Percentiles rank a stretch among this genome's conserved stretches.
Conservation (phyloP, 2,888 invertebrate species). For the Cephus nigrinus region DNA sequence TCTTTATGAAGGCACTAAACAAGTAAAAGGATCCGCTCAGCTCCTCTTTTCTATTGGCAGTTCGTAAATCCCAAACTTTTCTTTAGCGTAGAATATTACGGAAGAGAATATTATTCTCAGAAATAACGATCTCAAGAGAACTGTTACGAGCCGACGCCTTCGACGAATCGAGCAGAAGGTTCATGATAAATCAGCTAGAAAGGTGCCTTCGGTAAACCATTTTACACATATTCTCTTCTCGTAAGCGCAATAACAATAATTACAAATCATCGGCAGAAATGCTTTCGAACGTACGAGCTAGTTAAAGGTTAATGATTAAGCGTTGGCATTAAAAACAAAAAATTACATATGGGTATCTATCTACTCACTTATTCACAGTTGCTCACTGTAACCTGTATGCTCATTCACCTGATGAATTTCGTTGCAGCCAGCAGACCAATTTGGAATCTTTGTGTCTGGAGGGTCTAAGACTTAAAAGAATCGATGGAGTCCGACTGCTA, state of each 20-base stretch:
- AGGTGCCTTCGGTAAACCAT: conserved; percentile 21
- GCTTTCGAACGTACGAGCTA: not conserved
- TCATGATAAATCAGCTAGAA: conserved; percentile 22
- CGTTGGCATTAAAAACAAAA: not conserved
- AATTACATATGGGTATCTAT: not conserved
- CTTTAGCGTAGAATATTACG: conserved; percentile 12
- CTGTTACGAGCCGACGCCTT: conserved; percentile 22
- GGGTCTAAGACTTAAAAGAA: conserved; percentile 34
- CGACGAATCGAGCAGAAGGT: conserved; percentile 22
- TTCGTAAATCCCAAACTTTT: not conserved
- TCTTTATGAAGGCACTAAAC: conserved; percentile 31
- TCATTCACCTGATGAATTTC: not conserved
- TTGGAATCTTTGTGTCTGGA: conserved; percentile 42
- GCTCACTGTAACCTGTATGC: too few species aligned
- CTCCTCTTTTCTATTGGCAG: conserved; percentile 5
- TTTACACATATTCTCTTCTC: not conserved
- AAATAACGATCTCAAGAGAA: conserved; percentile 25
- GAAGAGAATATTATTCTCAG: conserved; percentile 14
- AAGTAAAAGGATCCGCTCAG: conserved; percentile 30
- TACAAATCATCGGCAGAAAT: not conserved
- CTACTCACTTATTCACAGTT: too few species aligned
- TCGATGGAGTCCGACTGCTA: conserved; percentile 38
- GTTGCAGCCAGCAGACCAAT: conserved; percentile 32
- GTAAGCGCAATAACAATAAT: not conserved
- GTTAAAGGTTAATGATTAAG: not conserved